These are phyloP conservation scores for Spodoptera littoralis DNA, from an alignment of 2,888 invertebrate genomes.

Conservation along the genomic window DNA sequence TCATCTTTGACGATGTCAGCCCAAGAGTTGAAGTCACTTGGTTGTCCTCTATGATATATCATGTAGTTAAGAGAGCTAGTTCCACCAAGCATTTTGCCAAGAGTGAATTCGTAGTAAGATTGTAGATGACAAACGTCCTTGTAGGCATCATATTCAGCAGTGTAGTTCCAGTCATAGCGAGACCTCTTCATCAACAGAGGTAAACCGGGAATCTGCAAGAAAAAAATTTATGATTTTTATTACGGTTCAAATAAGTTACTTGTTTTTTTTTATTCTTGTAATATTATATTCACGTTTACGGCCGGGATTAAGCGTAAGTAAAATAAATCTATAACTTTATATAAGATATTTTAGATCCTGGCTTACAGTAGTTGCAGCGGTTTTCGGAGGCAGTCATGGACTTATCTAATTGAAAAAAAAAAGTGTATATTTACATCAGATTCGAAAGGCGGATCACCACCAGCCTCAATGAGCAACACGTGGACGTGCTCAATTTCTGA, in stretches of 20 bases:
- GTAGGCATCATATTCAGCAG: slow-evolving; percentile 57
- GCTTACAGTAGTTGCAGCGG: too few relatives aligned
- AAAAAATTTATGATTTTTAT: background rate
- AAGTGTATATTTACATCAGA: slow-evolving; percentile 57
- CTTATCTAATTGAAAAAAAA: background rate
- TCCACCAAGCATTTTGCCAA: slow-evolving; percentile 72
- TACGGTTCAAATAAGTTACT: too few relatives aligned
- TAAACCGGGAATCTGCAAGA: slow-evolving; percentile 61
- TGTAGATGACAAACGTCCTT: slow-evolving; percentile 48
- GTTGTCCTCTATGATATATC: slow-evolving; percentile 64
- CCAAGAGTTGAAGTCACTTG: slow-evolving; percentile 65
- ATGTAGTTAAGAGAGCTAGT: slow-evolving; percentile 65
- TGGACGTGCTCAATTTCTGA: slow-evolving; percentile 54
- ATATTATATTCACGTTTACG: too few relatives aligned
- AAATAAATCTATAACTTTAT: too few relatives aligned
- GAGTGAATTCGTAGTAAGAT: slow-evolving; percentile 53
- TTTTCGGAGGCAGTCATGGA: too few relatives aligned
- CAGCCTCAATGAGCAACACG: slow-evolving; percentile 66
- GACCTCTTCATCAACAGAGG: slow-evolving; percentile 54
- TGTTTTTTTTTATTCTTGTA: too few relatives aligned
- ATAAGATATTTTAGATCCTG: too few relatives aligned
- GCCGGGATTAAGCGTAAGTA: too few relatives aligned
- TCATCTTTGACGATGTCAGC: slow-evolving; percentile 56
- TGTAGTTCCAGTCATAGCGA: slow-evolving; percentile 66
- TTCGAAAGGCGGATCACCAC: slow-evolving; percentile 64